Base-by-base conservation (phyloP, 2,797 vertebrate species). In the Denticeps clupeoides region DNA sequence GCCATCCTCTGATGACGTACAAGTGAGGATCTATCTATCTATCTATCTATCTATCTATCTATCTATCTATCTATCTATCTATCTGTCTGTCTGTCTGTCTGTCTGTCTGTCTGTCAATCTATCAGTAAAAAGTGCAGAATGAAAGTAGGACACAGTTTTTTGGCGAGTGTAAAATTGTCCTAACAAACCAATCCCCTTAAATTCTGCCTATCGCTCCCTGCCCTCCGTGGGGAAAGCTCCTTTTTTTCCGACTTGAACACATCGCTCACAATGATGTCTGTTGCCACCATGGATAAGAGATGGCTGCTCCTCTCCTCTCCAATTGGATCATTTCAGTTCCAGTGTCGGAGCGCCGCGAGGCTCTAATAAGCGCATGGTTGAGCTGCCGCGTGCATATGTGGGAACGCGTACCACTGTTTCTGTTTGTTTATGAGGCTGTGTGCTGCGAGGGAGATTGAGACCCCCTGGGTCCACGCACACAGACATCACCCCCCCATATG, bases 1-100 rank as follows among this genome's bases (percentile, higher is more conserved):
- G 69, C 95, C 92, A 1, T 91, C 92, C 0, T 99, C 95, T 16
- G 95, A 99, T 61, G 95, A 97, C 1, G 91, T 98, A 19, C 95
- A 99, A 85, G 95, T 97, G 81, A 19, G 18, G 16, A 21, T 38
- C 16, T 38, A 18, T 38, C n/a, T n/a, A 32, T 41, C 28, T 29
- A 50, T 51, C 48, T 45, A 31, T 31, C 29, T 31, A 29, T n/a
- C 1, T 6, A 9, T 28, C 26, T 28, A 26, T 28, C 26, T 28
- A 7, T 28, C 26, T 28, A 7, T 26, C 7, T 26, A 7, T 26
- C 7, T 26, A 7, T 26, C 7, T 26, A 7, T 26, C 32, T 16
- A 15, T 35, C 13, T 35, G 32, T 23, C 22, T 3, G 23, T 22
- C 5, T 23, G 22, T 22, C 23, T n/a, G 22, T 23, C 22, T 5